A percentile compares a stretch with the other conserved stretches of the same genome.
Evolutionary conservation across 2,888 invertebrate species (phyloP).

Genomic region (Noctua comes): DNA sequence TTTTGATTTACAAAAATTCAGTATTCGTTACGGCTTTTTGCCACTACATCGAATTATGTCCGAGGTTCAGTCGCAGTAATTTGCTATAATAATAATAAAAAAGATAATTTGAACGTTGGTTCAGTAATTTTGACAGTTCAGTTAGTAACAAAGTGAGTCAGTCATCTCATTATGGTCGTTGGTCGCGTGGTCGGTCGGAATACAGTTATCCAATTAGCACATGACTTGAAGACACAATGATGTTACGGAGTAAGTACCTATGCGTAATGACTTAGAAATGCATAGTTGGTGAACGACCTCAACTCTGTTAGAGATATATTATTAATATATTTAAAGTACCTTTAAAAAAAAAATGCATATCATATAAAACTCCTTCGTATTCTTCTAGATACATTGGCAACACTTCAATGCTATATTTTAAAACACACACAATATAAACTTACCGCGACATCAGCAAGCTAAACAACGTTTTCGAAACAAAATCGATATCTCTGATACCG

Average conservation of each 20-base stretch:
- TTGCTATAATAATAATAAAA: constrained; percentile 25
- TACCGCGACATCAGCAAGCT: constrained; percentile 52
- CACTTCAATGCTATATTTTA: not conserved
- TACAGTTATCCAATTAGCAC: constrained; percentile 58
- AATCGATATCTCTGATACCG: constrained; percentile 53
- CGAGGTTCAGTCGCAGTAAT: constrained; percentile 35
- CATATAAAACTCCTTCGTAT: not conserved
- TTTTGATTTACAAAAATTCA: constrained; percentile 20
- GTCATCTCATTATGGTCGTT: constrained; percentile 9
- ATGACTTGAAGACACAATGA: constrained; percentile 44
- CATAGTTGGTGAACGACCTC: constrained; percentile 3
- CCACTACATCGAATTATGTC: constrained; percentile 5
- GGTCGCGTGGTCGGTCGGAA: constrained; percentile 1
- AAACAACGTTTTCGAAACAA: constrained; percentile 19
- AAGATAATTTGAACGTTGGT: constrained; percentile 32
- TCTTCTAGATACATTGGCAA: not conserved
- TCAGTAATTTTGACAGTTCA: constrained; percentile 35
- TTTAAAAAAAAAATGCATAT: too few relatives aligned
- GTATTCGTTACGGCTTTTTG: constrained; percentile 15
- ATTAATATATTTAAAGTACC: too few relatives aligned
- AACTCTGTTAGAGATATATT: not conserved
- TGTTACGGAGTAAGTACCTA: constrained; percentile 17
- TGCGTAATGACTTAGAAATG: constrained; percentile 8
- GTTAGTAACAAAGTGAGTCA: constrained; percentile 34
- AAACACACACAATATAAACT: constrained; percentile 41